These are phyloP conservation scores for Seriola quinqueradiata DNA, from an alignment of 2,113 vertebrate genomes.

Conservation along the genomic window DNA sequence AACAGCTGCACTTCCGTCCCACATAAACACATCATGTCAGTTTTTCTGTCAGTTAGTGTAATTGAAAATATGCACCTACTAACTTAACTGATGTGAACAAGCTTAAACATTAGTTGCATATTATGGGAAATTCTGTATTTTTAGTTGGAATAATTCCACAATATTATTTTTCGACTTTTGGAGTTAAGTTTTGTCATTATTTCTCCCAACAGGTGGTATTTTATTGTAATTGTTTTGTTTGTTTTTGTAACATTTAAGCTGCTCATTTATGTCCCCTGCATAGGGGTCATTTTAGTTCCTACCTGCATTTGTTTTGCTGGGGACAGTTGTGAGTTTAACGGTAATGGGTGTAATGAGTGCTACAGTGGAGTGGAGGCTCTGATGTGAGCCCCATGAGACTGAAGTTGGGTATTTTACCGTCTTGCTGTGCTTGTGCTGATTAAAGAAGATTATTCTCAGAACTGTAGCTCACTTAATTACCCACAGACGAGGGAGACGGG, in stretches of 20 bases:
- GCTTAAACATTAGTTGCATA: not conserved
- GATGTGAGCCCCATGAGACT: not conserved
- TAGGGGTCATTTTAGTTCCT: not conserved
- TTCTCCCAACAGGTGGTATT: not conserved
- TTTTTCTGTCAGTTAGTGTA: no score
- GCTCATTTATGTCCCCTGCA: not conserved
- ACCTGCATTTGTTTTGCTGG: not conserved
- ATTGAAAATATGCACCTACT: not conserved
- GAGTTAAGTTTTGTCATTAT: not conserved
- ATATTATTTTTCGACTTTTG: not conserved
- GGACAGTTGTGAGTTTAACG: not conserved
- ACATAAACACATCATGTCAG: no score
- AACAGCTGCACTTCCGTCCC: not conserved
- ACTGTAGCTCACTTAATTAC: slow-evolving; percentile 4
- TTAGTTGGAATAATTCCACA: not conserved
- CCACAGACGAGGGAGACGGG: not conserved
- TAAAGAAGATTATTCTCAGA: not conserved
- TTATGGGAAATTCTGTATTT: not conserved
- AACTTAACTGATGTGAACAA: no score
- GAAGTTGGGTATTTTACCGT: not conserved
- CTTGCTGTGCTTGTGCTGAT: not conserved
- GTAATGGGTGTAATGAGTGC: slow-evolving; percentile 1
- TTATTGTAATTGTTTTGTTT: not conserved
- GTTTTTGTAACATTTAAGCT: not conserved
- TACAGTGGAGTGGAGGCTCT: not conserved